Conservation (phyloP, 2,888 invertebrate species). For the Hofmannophila pseudospretella region DNA sequence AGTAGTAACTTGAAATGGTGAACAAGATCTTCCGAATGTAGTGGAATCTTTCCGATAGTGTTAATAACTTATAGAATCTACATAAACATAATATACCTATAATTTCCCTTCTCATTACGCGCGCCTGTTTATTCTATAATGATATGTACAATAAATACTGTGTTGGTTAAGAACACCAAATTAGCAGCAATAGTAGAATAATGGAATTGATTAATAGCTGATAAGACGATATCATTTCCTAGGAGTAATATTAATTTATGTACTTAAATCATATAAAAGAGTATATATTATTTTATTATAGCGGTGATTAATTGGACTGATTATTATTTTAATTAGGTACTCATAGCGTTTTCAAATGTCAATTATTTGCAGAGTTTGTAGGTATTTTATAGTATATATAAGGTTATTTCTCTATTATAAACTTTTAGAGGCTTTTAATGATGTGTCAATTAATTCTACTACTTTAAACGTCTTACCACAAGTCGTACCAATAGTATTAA, state of each 20-base stretch:
- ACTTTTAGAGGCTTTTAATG: not conserved
- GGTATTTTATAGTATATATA: not conserved
- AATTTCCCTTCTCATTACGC: slow-evolving; percentile 8
- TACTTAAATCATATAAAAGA: too few species aligned
- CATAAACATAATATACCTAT: slow-evolving; percentile 11
- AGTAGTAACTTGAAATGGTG: slow-evolving; percentile 1
- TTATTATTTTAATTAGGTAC: slow-evolving; percentile 5
- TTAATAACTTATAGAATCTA: slow-evolving; percentile 12
- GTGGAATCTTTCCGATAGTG: slow-evolving; percentile 34
- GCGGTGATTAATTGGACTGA: slow-evolving; percentile 9
- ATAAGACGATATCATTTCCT: too few species aligned
- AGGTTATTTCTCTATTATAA: not conserved
- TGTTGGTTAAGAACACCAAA: too few species aligned
- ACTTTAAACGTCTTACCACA: not conserved
- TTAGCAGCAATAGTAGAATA: slow-evolving; percentile 19
- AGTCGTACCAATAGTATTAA: too few species aligned
- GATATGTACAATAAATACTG: not conserved
- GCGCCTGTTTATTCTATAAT: too few species aligned
- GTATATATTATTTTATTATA: too few species aligned
- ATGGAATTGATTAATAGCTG: slow-evolving; percentile 22
- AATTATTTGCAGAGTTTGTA: slow-evolving; percentile 7
- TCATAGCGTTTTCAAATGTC: slow-evolving; percentile 23
- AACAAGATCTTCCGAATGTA: slow-evolving; percentile 30
- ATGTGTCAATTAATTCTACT: slow-evolving; percentile 1
- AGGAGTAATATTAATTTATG: too few species aligned